A percentile compares a stretch with the other conserved stretches of the same genome.
Conservation (phyloP, 2,888 invertebrate genomes). For the Cyrtodaria siliqua region DNA sequence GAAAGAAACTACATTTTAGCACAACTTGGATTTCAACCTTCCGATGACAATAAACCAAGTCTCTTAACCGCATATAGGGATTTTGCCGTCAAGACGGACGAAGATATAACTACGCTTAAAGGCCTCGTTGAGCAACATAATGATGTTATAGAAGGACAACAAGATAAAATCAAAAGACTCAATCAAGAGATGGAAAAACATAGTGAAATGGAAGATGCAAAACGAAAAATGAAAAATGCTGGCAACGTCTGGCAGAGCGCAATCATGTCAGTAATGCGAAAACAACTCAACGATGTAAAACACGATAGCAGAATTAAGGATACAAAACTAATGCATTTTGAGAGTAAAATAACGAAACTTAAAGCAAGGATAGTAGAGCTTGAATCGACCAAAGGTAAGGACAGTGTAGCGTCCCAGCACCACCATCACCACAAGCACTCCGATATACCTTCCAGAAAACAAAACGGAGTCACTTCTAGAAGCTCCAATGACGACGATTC, state of each 20-base stretch:
- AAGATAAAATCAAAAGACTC: slow-evolving; percentile 55
- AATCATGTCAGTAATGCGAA: slow-evolving; percentile 76
- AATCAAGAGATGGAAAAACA: slow-evolving; percentile 51
- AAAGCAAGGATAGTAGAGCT: slow-evolving; percentile 63
- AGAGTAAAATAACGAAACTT: slow-evolving; percentile 67
- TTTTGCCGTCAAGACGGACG: slow-evolving; percentile 71
- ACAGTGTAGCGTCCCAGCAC: background rate
- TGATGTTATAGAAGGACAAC: slow-evolving; percentile 56
- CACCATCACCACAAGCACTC: slow-evolving; percentile 17
- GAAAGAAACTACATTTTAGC: slow-evolving; percentile 75
- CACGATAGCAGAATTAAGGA: slow-evolving; percentile 71
- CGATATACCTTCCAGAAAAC: slow-evolving; percentile 2
- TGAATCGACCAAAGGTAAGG: slow-evolving; percentile 39
- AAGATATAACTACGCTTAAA: slow-evolving; percentile 66
- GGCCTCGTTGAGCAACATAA: slow-evolving; percentile 63
- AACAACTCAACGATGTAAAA: slow-evolving; percentile 75
- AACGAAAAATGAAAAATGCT: slow-evolving; percentile 58
- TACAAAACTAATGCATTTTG: slow-evolving; percentile 65
- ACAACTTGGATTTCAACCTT: slow-evolving; percentile 70
- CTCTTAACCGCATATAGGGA: slow-evolving; percentile 73
- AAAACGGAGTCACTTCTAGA: background rate
- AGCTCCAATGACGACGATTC: slow-evolving; percentile 6
- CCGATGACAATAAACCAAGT: slow-evolving; percentile 49
- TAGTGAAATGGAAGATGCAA: slow-evolving; percentile 7
- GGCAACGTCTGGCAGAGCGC: slow-evolving; percentile 75